Conservation (phyloP, 2,888 invertebrate genomes). For the Scaptomyza polygonia region DNA sequence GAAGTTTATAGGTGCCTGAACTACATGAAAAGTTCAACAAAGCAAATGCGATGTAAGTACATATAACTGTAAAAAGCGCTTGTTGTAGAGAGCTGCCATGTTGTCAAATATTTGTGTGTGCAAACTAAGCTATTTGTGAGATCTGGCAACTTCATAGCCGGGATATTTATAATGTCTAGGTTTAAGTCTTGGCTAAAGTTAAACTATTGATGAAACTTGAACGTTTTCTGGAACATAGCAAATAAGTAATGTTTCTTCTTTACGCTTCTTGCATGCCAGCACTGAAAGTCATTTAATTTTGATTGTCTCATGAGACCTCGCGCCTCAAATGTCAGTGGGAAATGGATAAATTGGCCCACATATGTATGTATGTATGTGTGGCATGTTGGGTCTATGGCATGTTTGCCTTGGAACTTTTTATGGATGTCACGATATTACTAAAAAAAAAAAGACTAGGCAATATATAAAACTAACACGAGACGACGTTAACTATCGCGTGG, state of each 20-base stretch:
- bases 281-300: conserved; percentile 47
- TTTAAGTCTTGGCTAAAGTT: not conserved
- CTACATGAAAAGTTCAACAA: not conserved
- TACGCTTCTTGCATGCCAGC: conserved; percentile 39
- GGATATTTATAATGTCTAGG: not conserved
- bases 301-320: conserved; percentile 50
- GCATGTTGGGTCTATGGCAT: conserved; percentile 24
- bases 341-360: conserved; percentile 39
- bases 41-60: not conserved
- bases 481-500: conserved; percentile 52
- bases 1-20: too few species aligned
- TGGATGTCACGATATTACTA: conserved; percentile 42
- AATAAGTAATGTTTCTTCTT: conserved; percentile 1
- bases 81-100: not conserved
- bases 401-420: conserved; percentile 46
- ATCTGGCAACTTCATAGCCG: not conserved
- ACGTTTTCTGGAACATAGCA: not conserved
- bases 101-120: not conserved
- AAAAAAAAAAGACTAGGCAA: not conserved
- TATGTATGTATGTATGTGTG: conserved; percentile 6
- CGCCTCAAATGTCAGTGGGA: conserved; percentile 40
- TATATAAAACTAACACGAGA: conserved; percentile 8
- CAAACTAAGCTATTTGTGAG: not conserved
- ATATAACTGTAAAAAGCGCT: not conserved
- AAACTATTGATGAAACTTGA: too few species aligned